phyloP scores from a whole-genome alignment of 2,888 invertebrate species.

The Diarsia brunnea region DNA sequence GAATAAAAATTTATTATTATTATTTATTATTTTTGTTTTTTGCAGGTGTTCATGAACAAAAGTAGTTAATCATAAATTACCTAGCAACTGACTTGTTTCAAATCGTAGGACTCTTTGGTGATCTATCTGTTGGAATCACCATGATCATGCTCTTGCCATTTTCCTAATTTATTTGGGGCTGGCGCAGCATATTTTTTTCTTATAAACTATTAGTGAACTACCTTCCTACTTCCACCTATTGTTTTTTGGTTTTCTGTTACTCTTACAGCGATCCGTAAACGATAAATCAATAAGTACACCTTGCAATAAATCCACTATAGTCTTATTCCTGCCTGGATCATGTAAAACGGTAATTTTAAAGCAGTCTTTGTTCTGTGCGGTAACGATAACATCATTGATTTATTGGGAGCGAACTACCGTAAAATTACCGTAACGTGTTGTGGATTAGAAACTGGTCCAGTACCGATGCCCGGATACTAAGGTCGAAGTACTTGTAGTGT shows the following conservation, averaged over 20 bases:
- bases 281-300: not conserved
- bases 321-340: conserved; percentile 1
- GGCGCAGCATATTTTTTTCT: not conserved
- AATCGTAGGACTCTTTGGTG: not conserved
- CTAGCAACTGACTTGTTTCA: not conserved
- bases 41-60: not conserved
- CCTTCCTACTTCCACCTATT: not conserved
- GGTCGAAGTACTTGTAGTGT: conserved; percentile 21
- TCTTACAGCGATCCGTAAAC: not conserved
- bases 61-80: not conserved
- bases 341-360: conserved; percentile 24
- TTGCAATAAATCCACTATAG: not conserved
- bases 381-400: conserved; percentile 55
- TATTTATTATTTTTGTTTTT: no score
- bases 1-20: no score
- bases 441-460: conserved; percentile 47
- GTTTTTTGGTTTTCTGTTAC: not conserved
- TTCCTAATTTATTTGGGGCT: not conserved
- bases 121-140: no score
- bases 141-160: no score
- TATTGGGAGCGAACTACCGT: conserved; percentile 58
- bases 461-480: conserved; percentile 29
- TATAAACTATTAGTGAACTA: not conserved
- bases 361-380: conserved; percentile 45
- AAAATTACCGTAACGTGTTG: conserved; percentile 55